These are phyloP conservation scores for Scaptomyza reducta DNA, from an alignment of 2,888 invertebrate genomes.

Conservation along the genomic window DNA sequence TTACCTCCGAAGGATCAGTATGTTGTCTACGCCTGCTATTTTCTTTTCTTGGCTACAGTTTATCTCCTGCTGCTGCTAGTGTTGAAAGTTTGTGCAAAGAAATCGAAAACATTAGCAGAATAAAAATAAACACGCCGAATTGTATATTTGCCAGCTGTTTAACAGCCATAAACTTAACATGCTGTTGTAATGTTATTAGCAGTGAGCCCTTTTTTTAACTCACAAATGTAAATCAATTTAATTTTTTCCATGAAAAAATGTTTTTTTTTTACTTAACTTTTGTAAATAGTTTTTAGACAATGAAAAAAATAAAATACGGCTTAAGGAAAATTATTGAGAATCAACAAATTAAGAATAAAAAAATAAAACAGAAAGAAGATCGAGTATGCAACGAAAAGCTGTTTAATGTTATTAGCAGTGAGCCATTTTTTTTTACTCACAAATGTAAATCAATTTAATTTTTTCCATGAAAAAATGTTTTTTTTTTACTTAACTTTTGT, in stretches of 20 bases:
- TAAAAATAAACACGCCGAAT: slow-evolving; percentile 3
- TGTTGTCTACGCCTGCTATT: slow-evolving; percentile 89
- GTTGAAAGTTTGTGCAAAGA: slow-evolving; percentile 16
- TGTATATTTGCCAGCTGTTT: background rate
- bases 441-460: background rate
- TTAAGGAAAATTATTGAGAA: too few species aligned
- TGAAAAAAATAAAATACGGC: too few species aligned
- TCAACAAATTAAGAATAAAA: too few species aligned
- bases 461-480: background rate
- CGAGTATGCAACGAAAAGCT: too few species aligned
- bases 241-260: background rate
- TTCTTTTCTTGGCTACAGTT: slow-evolving; percentile 86
- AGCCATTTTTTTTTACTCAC: background rate
- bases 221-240: background rate
- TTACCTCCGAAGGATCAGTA: slow-evolving; percentile 87
- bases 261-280: background rate
- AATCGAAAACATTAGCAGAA: slow-evolving; percentile 12
- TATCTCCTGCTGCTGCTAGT: slow-evolving; percentile 27
- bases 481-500: background rate
- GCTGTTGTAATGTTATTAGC: background rate
- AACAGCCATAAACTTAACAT: background rate
- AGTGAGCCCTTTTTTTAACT: background rate
- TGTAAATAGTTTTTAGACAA: background rate
- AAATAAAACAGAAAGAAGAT: too few species aligned
- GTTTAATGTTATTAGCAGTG: slow-evolving; percentile 3